Conservation (phyloP, 2,113 vertebrate species). For the Periophthalmus modestus region DNA sequence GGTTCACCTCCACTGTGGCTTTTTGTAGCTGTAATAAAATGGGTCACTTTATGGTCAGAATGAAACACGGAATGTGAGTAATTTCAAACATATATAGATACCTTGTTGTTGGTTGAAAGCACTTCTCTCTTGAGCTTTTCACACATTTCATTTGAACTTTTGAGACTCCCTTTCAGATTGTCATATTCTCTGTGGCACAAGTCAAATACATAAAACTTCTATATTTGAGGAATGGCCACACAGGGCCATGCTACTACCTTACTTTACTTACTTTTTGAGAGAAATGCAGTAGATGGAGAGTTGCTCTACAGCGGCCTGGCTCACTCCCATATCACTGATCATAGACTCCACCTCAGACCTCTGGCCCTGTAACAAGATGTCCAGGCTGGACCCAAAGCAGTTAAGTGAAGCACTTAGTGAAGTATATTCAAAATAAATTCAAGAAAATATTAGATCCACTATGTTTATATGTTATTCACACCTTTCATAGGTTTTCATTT, state of each 20-base stretch:
- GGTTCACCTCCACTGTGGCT: slow-evolving; percentile 74
- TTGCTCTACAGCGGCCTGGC: slow-evolving; percentile 90
- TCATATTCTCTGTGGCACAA: slow-evolving; percentile 87
- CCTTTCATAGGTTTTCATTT: slow-evolving; percentile 88
- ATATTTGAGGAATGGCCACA: not conserved
- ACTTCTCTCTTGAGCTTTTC: slow-evolving; percentile 92
- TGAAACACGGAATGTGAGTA: not conserved
- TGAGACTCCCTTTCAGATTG: slow-evolving; percentile 86
- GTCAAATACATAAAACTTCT: not conserved
- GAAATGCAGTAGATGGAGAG: slow-evolving; percentile 94
- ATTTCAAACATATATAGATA: slow-evolving; percentile 50
- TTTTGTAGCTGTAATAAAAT: slow-evolving; percentile 81
- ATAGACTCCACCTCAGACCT: slow-evolving; percentile 91
- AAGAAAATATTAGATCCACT: not conserved
- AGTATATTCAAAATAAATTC: not conserved
- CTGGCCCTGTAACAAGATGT: slow-evolving; percentile 88
- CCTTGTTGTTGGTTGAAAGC: slow-evolving; percentile 86
- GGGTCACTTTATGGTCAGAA: not conserved
- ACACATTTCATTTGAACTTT: slow-evolving; percentile 82
- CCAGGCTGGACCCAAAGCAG: slow-evolving; percentile 76
- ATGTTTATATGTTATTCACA: slow-evolving; percentile 44
- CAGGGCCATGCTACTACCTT: too few species aligned
- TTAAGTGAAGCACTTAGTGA: too few species aligned
- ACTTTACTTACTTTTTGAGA: slow-evolving; percentile 88
- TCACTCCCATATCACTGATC: slow-evolving; percentile 91